Evolutionary conservation across 1,140 invertebrate species (phyloP).

Genomic region (Hyles vespertilio): DNA sequence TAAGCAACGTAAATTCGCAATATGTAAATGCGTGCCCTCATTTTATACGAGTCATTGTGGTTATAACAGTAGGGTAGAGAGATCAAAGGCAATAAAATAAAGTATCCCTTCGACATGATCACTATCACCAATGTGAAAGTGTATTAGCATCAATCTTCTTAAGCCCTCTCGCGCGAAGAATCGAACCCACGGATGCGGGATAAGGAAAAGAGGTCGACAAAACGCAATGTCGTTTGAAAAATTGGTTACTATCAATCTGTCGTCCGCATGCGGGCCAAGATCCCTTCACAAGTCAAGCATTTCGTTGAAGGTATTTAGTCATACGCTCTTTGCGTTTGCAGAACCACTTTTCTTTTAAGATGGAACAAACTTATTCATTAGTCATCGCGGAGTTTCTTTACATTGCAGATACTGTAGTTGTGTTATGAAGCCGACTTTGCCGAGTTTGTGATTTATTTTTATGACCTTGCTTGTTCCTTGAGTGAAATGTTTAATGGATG

Average conservation of each 20-base stretch:
- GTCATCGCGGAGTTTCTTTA: conserved; percentile 15
- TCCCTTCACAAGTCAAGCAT: conserved; percentile 33
- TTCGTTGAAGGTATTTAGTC: conserved; percentile 28
- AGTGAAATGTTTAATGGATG: no score
- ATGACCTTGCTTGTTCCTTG: neutral
- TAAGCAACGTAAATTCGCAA: no score
- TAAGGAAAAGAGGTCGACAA: conserved; percentile 22
- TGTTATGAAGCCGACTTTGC: neutral
- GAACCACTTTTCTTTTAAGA: conserved; percentile 25
- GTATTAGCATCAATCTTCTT: conserved; percentile 24
- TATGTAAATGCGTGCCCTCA: no score
- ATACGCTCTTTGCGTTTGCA: conserved; percentile 18
- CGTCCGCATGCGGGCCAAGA: conserved; percentile 25
- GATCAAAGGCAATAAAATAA: no score
- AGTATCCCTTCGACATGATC: conserved; percentile 1
- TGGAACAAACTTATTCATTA: conserved; percentile 34
- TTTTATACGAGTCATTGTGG: no score
- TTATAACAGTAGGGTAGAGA: no score
- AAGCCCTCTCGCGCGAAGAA: conserved; percentile 18
- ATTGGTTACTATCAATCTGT: conserved; percentile 34
- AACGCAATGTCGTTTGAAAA: conserved; percentile 25
- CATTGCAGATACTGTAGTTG: neutral
- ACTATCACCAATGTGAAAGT: neutral
- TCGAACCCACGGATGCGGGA: conserved; percentile 17
- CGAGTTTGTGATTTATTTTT: conserved; percentile 2